Conservation (phyloP, 2,113 vertebrate species). For the Oryzias curvinotus region DNA sequence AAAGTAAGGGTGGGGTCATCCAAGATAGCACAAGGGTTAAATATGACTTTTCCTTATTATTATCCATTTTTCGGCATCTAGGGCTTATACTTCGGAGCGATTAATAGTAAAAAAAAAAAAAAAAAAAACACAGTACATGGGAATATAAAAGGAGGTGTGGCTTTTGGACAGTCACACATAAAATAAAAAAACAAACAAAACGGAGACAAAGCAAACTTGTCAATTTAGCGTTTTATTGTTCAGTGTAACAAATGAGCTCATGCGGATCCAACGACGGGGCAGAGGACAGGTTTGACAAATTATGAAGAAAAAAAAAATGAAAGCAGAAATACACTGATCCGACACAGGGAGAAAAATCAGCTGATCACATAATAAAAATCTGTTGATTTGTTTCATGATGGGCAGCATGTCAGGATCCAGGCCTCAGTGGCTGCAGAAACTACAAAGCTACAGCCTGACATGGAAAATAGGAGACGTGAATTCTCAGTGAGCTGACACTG, state of each 20-base stretch:
- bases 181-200: constrained; percentile 15
- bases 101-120: no score
- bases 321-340: constrained; percentile 4
- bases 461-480: constrained; percentile 10
- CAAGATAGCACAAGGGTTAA: no score
- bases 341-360: not conserved
- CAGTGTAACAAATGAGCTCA: constrained; percentile 56
- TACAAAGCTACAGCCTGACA: constrained; percentile 1
- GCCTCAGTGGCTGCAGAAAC: not conserved
- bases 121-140: no score
- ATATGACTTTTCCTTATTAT: no score
- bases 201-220: not conserved
- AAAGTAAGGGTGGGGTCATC: no score
- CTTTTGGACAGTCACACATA: not conserved
- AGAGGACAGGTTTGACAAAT: constrained; percentile 39
- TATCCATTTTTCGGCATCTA: no score
- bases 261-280: constrained; percentile 61
- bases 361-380: constrained; percentile 6
- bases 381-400: not conserved
- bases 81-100: no score
- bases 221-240: constrained; percentile 56
- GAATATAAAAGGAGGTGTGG: not conserved
- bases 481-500: constrained; percentile 28
- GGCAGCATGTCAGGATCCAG: not conserved
- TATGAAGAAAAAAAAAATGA: constrained; percentile 16